Evolutionary conservation across 2,113 vertebrate species (phyloP), one percentile per base, ranked within the genome.

Genomic region (Siniperca chuatsi): DNA sequence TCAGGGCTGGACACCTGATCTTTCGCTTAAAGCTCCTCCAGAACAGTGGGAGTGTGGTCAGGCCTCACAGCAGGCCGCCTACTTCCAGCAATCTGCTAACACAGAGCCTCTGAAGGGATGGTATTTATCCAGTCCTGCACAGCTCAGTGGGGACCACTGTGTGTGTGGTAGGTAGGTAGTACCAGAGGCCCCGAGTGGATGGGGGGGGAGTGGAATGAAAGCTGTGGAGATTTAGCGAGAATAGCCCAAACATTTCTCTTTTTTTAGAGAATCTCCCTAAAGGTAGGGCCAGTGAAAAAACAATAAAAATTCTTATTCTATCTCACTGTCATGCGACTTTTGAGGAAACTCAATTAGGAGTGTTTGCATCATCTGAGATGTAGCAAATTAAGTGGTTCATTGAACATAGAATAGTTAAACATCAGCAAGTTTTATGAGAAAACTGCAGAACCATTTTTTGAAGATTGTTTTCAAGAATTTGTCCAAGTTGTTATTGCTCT

Each of bases 1-100:
- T 89, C 75, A 89, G 87, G 71, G 65, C 81, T 13, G 86, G 94
- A 94, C 91, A 94, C 92, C 91, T 94, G 93, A 95, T 94, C 92
- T 94, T 92, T 94, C 84, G 70, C 91, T 95, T 92, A 92, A 90
- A 92, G 85, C 87, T 87, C 68, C 81, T 78, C 58, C 70, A 83
- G 84, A 92, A 90, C 91, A 92, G 93, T 92, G 89, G 92, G 94
- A 90, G 92, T 81, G 89, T 80, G 88, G 89, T 86, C 37, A 61
- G 90, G 91, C 90, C 90, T 93, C 92, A 86, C 92, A 92, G 92
- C 87, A 54, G 90, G 91, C 83, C n/a, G 52, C 78, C 80, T 84
- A 81, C 89, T 90, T 86, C 85, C 90, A 87, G 90, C 90, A 73
- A 86, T 89, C 92, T 84, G 88, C 86, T 72, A 89, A 91, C 87